Evolutionary conservation across 2,888 invertebrate genomes (phyloP).

Genomic region (Melolontha melolontha): DNA sequence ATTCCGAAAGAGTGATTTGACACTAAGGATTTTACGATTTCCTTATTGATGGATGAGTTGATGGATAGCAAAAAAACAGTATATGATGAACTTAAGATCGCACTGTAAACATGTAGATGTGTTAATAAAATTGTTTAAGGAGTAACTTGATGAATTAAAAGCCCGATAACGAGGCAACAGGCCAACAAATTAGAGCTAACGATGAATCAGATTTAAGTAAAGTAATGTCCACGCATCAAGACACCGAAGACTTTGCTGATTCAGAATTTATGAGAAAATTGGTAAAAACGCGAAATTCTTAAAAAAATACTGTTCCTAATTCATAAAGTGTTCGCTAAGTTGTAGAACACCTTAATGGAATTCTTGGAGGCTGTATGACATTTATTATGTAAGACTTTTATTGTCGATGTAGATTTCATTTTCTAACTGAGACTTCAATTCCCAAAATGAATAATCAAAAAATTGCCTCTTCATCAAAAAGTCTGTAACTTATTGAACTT

Average conservation of each 20-base stretch:
- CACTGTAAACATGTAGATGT: conserved; percentile 63
- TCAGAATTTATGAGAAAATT: conserved; percentile 59
- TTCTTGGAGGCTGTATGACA: no score
- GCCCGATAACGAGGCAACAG: conserved; percentile 56
- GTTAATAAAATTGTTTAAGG: conserved; percentile 59
- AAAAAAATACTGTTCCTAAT: conserved; percentile 54
- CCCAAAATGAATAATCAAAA: conserved; percentile 52
- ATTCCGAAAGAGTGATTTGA: conserved; percentile 66
- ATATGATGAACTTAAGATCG: conserved; percentile 59
- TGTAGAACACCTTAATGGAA: conserved; percentile 54
- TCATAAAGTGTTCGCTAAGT: conserved; percentile 52
- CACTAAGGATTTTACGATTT: conserved; percentile 64
- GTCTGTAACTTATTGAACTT: conserved; percentile 50
- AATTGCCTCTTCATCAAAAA: conserved; percentile 61
- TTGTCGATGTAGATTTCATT: conserved; percentile 67
- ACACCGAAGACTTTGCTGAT: conserved; percentile 66
- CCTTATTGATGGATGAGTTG: conserved; percentile 63
- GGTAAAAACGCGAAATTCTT: conserved; percentile 54
- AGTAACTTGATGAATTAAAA: conserved; percentile 58
- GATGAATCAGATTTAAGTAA: conserved; percentile 64
- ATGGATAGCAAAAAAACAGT: conserved; percentile 63
- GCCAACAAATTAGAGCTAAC: conserved; percentile 58
- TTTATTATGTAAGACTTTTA: conserved; percentile 71
- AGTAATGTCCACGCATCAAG: conserved; percentile 53
- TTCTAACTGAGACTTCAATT: conserved; percentile 61